These are phyloP conservation scores for Drosophila nannoptera DNA, from an alignment of 1,140 invertebrate genomes.

Conservation along the genomic window DNA sequence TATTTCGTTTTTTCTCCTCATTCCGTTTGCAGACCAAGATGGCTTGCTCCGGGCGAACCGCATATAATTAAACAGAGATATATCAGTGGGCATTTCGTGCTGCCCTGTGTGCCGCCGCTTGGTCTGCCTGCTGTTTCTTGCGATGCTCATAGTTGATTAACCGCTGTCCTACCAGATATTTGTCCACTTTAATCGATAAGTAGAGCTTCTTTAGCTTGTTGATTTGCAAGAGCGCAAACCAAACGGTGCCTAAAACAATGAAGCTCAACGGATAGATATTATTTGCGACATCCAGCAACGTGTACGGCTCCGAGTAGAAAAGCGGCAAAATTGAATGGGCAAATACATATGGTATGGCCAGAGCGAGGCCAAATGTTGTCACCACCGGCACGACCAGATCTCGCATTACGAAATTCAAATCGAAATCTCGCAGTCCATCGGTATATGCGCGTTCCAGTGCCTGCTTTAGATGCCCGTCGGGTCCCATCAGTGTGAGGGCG, in stretches of 20 bases:
- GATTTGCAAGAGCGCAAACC: constrained; percentile 87
- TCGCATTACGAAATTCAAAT: constrained; percentile 91
- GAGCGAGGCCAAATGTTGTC: constrained; percentile 89
- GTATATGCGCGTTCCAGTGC: constrained; percentile 94
- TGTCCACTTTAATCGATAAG: constrained; percentile 99
- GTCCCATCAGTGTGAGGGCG: constrained; percentile 97
- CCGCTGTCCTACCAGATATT: constrained; percentile 96
- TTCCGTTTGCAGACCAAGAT: neutral
- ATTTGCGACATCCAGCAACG: constrained; percentile 89
- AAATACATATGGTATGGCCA: constrained; percentile 94
- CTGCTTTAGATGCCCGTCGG: constrained; percentile 94
- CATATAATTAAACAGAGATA: constrained; percentile 44
- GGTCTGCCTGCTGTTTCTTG: constrained; percentile 81
- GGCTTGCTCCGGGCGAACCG: constrained; percentile 18
- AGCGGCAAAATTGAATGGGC: constrained; percentile 91
- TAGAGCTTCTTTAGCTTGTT: constrained; percentile 96
- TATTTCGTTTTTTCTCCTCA: neutral
- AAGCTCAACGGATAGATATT: constrained; percentile 94
- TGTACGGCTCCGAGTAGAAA: constrained; percentile 85
- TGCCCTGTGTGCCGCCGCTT: constrained; percentile 49
- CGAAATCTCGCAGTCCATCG: constrained; percentile 95
- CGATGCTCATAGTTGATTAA: constrained; percentile 96
- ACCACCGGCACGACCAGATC: constrained; percentile 94
- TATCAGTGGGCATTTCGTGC: constrained; percentile 7
- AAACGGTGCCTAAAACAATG: constrained; percentile 84